Evolutionary conservation across 2,113 vertebrate species (phyloP).

Genomic region (Eudyptes chrysolophus): DNA sequence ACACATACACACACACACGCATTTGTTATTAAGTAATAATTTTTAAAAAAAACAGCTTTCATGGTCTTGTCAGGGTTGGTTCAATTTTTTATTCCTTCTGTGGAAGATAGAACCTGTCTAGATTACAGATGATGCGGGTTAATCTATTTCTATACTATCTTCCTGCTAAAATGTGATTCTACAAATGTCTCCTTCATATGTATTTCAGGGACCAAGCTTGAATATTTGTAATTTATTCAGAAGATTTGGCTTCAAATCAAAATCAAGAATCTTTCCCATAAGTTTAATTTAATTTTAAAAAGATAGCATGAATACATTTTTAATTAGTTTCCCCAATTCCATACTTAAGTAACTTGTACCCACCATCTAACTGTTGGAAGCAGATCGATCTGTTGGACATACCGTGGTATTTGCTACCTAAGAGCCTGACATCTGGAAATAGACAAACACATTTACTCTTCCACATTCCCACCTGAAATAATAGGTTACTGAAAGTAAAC

Average conservation of each 20-base stretch:
- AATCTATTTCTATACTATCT: background rate
- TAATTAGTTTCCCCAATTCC: background rate
- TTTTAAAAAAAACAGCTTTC: background rate
- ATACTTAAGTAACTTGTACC: background rate
- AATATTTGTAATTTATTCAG: background rate
- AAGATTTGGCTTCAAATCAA: background rate
- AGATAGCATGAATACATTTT: background rate
- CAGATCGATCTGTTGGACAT: background rate
- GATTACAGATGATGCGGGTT: background rate
- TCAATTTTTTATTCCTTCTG: background rate
- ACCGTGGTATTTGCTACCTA: background rate
- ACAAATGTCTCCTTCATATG: background rate
- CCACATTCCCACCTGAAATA: background rate
- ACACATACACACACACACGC: fast-evolving
- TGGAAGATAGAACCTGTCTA: background rate
- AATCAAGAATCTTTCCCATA: background rate
- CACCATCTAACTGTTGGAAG: background rate
- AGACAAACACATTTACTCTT: background rate
- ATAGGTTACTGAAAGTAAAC: background rate
- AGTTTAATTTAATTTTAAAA: background rate
- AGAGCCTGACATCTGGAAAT: background rate
- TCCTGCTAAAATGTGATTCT: background rate
- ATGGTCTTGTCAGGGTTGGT: background rate
- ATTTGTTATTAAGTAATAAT: background rate
- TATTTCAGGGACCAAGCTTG: background rate